Percentiles rank a stretch among this genome's conserved stretches.
phyloP scores from a whole-genome alignment of 2,113 vertebrate species.

The Mohoua ochrocephala region DNA sequence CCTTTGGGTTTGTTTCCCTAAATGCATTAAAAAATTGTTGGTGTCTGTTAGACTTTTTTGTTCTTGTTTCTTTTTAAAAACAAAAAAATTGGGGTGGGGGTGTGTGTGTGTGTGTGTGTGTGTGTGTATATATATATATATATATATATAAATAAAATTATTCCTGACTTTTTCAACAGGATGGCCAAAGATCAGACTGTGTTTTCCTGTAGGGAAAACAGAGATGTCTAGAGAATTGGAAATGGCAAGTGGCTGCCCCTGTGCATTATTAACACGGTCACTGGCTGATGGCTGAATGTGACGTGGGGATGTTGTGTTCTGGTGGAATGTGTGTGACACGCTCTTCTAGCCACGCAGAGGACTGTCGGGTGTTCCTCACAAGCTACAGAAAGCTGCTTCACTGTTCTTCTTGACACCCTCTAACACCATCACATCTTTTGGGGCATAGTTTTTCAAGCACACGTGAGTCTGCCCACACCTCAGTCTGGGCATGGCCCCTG shows the following conservation, averaged over 20 bases:
- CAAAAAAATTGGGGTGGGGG: no score
- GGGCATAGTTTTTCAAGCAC: not conserved
- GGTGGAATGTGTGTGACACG: not conserved
- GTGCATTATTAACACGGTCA: fast-evolving
- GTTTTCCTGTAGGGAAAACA: not conserved
- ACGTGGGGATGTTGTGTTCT: not conserved
- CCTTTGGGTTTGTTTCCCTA: not conserved
- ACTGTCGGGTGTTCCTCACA: not conserved
- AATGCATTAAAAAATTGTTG: not conserved
- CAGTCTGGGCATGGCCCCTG: not conserved
- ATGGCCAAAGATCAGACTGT: not conserved
- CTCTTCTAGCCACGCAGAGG: not conserved
- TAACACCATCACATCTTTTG: not conserved
- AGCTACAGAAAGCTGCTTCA: not conserved
- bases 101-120: no score
- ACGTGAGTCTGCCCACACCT: fast-evolving
- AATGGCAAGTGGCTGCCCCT: not conserved
- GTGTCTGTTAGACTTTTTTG: not conserved
- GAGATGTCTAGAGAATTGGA: not conserved
- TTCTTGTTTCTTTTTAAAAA: not conserved
- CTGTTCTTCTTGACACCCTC: not conserved
- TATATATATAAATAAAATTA: not conserved
- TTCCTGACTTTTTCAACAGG: not conserved
- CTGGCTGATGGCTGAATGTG: not conserved
- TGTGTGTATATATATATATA: no score